A percentile compares a stretch with the other conserved stretches of the same genome.
phyloP scores from a whole-genome alignment of 2,113 vertebrate genomes.

The Heliornis fulica region DNA sequence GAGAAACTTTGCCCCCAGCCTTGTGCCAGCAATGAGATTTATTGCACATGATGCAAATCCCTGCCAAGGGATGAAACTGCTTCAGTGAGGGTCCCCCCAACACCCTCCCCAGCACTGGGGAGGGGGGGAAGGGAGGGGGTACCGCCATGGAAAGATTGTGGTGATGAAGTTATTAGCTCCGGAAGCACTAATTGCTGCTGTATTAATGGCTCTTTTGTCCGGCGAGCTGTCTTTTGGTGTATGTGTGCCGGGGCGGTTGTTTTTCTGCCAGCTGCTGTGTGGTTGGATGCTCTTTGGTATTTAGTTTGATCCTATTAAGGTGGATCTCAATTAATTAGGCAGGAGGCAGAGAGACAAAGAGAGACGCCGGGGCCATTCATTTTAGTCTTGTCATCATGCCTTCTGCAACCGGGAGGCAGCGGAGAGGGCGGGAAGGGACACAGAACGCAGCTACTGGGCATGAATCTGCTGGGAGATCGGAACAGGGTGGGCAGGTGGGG shows the following conservation, averaged over 20 bases:
- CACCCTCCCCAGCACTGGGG: neutral
- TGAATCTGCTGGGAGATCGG: neutral
- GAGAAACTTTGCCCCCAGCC: neutral
- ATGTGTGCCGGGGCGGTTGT: neutral
- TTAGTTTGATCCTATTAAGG: conserved; percentile 63
- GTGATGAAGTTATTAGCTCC: neutral
- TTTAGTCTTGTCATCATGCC: neutral
- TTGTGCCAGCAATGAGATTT: neutral
- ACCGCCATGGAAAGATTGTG: neutral
- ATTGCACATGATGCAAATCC: neutral
- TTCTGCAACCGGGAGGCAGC: neutral
- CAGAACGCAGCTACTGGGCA: fast-evolving
- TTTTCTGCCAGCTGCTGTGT: conserved; percentile 46
- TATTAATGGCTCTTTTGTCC: neutral
- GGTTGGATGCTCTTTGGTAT: conserved; percentile 38
- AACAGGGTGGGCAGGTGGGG: neutral
- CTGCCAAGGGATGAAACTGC: fast-evolving
- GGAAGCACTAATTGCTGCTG: neutral
- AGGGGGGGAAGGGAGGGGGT: too few relatives aligned
- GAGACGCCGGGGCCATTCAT: neutral
- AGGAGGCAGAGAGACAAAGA: conserved; percentile 39
- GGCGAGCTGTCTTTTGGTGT: neutral
- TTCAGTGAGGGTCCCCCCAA: fast-evolving
- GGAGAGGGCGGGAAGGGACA: neutral
- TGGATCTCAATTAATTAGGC: conserved; percentile 64